Conservation (phyloP, 1,140 invertebrate species). For the Acromyrmex charruanus region DNA sequence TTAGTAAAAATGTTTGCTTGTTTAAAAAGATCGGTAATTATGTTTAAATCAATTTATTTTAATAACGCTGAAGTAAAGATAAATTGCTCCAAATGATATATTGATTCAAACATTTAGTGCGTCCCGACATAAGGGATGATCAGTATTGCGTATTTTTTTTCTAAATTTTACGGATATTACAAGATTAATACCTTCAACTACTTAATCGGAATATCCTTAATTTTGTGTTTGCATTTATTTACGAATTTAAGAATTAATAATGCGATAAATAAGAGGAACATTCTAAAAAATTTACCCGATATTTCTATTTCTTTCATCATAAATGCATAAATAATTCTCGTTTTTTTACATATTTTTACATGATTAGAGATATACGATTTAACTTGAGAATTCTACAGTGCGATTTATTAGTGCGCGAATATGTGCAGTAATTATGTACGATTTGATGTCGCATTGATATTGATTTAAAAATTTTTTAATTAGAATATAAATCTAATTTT, state of each 20-base stretch:
- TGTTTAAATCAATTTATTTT: neutral
- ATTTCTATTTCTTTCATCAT: too few relatives aligned
- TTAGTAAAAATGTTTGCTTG: neutral
- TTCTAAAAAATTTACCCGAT: conserved; percentile 3
- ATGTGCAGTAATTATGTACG: neutral
- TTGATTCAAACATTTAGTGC: neutral
- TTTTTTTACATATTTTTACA: neutral
- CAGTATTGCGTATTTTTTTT: neutral
- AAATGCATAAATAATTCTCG: neutral
- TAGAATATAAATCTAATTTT: neutral
- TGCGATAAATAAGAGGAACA: neutral
- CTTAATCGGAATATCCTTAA: neutral
- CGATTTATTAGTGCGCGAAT: neutral
- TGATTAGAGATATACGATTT: neutral
- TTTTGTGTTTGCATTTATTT: neutral
- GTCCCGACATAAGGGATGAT: neutral
- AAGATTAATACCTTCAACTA: neutral
- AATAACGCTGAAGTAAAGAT: neutral
- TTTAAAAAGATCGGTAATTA: neutral
- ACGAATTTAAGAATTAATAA: neutral
- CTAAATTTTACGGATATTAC: neutral
- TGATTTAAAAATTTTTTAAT: conserved; percentile 1
- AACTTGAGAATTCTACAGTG: conserved; percentile 22
- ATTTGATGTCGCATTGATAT: neutral
- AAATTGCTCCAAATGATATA: neutral